phyloP scores from a whole-genome alignment of 1,140 invertebrate genomes.

The Drosophila teissieri region DNA sequence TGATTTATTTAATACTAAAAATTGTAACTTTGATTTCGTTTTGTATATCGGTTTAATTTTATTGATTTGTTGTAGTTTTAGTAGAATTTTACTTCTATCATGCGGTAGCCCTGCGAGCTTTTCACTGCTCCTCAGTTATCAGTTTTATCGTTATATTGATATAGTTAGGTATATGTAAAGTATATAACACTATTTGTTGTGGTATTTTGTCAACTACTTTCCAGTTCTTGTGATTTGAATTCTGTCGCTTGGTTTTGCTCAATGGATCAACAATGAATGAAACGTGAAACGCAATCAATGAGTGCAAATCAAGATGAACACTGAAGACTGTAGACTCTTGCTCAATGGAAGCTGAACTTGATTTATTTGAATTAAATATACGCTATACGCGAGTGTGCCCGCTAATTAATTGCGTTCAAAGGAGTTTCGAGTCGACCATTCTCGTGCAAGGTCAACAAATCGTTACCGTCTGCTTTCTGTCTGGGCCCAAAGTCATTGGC shows the following conservation, averaged over 20 bases:
- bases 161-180: conserved; percentile 44
- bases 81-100: conserved; percentile 10
- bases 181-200: conserved; percentile 50
- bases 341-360: conserved; percentile 31
- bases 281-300: conserved; percentile 31
- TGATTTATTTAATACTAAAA: conserved; percentile 54
- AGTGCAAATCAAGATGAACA: conserved; percentile 25
- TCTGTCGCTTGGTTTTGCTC: conserved; percentile 11
- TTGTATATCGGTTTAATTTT: conserved; percentile 36
- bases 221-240: conserved; percentile 52
- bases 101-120: conserved; percentile 7
- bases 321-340: not conserved
- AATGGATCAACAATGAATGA: conserved; percentile 24
- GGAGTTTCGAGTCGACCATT: conserved; percentile 13
- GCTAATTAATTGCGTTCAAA: conserved; percentile 25
- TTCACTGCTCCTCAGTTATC: conserved; percentile 9
- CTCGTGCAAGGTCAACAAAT: conserved; percentile 10
- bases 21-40: conserved; percentile 50
- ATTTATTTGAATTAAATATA: conserved; percentile 29
- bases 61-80: conserved; percentile 19
- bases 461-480: not conserved
- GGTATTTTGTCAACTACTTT: conserved; percentile 41
- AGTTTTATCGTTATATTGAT: conserved; percentile 52
- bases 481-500: conserved; percentile 19
- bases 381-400: conserved; percentile 2